Evolutionary conservation across 2,888 invertebrate species (phyloP), one percentile per base, ranked within the genome.

Genomic region (Caenorhabditis sp.): DNA sequence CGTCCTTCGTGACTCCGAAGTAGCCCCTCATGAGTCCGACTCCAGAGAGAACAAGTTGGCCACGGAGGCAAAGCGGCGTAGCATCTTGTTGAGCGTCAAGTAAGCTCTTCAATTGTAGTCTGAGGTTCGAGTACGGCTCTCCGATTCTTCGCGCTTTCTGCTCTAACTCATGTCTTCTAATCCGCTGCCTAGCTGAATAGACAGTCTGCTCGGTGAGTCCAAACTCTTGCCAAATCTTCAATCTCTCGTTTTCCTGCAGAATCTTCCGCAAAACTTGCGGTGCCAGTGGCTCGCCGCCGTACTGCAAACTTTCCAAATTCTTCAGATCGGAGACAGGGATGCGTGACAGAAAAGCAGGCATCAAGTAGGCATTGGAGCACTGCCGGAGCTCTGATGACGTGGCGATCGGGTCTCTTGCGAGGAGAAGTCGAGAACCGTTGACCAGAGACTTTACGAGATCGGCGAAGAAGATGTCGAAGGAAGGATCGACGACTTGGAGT

Each of bases 391-490:
- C 82, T 11, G 68, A 24, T 9, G 20, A 6, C 9, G 45, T 39
- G 9, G 70, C 52, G 9, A 82, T 70, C 0, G 41, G 5, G 35
- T 77, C 74, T 1, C 39, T 24, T 11, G 75, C 61, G 1, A 79
- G 43, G 0, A 76, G 41, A 6, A 78, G 45, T 15, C 55, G 35
- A n/a, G 76, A 63, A 8, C 79, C 80, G 46, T 83, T 83, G 5
- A 59, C 30, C 7, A 86, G 43, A 1, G 80, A 46, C 32, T 80
- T 77, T 7, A 78, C 45, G 3, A 87, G n/a, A 58, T 87, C 87
- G 17, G 84, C 86, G 55, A 86, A 86, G 76, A 87, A 87, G 9
- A 87, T 87, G 76, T 87, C 87, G 45, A 87, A 87, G 1, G 82
- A 81, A 22, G 82, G 81, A 70, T 86, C 86, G 30, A 87, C 86